phyloP scores from a whole-genome alignment of 2,797 vertebrate genomes.

The Halcyon chelicuti region DNA sequence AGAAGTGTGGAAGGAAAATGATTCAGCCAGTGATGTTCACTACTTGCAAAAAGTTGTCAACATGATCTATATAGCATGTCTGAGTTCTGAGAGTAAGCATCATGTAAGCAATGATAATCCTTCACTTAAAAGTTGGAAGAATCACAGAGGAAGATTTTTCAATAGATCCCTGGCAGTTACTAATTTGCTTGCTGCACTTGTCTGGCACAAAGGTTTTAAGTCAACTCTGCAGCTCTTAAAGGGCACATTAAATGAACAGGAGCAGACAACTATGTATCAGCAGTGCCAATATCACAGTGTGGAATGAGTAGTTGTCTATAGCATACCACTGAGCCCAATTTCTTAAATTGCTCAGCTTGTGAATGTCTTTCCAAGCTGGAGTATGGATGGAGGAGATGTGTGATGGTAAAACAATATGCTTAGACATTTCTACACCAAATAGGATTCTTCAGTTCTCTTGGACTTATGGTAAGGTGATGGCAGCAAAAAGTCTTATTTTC shows the following conservation, averaged over 20 bases:
- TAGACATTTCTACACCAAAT: not conserved
- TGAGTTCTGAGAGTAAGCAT: constrained; percentile 16
- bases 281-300: not conserved
- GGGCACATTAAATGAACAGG: not conserved
- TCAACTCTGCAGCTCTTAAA: constrained; percentile 4
- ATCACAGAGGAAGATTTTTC: not conserved
- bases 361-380: not conserved
- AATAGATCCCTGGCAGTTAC: constrained; percentile 1
- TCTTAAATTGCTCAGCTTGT: not conserved
- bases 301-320: not conserved
- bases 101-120: constrained; percentile 23
- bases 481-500: not conserved
- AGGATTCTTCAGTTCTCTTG: not conserved
- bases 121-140: not conserved
- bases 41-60: constrained; percentile 17
- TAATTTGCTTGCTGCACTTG: not conserved
- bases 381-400: not conserved
- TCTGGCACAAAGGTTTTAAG: not conserved
- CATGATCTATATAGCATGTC: constrained; percentile 20
- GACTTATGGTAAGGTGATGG: not conserved
- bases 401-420: not conserved
- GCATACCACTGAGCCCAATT: not conserved
- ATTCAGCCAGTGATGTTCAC: not conserved
- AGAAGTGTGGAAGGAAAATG: not conserved
- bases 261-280: not conserved